Conservation (phyloP, 2,888 invertebrate species). For the Axea sp. region DNA sequence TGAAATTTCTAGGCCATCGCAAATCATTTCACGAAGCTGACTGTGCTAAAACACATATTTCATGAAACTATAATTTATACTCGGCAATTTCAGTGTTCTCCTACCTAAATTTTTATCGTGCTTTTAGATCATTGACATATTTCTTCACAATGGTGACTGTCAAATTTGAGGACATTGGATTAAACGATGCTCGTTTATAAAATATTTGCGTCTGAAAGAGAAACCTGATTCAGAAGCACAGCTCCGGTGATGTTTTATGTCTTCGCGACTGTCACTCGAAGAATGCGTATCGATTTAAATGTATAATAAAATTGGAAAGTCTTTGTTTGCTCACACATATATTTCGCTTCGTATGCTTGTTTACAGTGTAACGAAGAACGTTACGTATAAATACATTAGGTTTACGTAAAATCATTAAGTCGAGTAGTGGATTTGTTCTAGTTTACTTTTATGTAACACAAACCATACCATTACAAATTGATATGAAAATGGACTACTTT, state of each 20-base stretch:
- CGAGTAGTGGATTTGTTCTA: conserved; percentile 38
- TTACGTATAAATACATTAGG: conserved; percentile 42
- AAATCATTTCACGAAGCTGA: no score
- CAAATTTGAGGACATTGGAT: no score
- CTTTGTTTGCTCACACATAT: not conserved
- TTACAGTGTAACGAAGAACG: conserved; percentile 31
- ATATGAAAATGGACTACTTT: conserved; percentile 44
- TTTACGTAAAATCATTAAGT: conserved; percentile 55
- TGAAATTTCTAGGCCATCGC: no score
- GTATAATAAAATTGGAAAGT: conserved; percentile 41
- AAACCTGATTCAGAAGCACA: no score
- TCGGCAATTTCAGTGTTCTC: no score
- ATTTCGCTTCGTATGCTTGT: not conserved
- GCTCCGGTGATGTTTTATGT: not conserved
- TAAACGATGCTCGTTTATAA: no score
- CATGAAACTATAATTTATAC: no score
- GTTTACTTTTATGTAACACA: conserved; percentile 54
- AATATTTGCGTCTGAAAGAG: no score
- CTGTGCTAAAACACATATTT: no score
- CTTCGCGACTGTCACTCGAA: not conserved
- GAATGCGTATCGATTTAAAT: conserved; percentile 37
- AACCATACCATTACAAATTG: conserved; percentile 56
- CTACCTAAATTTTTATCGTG: no score
- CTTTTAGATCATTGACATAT: no score
- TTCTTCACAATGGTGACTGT: no score